These are phyloP conservation scores for Arrhopalites spinosus DNA, from an alignment of 2,888 invertebrate species.

Conservation along the genomic window DNA sequence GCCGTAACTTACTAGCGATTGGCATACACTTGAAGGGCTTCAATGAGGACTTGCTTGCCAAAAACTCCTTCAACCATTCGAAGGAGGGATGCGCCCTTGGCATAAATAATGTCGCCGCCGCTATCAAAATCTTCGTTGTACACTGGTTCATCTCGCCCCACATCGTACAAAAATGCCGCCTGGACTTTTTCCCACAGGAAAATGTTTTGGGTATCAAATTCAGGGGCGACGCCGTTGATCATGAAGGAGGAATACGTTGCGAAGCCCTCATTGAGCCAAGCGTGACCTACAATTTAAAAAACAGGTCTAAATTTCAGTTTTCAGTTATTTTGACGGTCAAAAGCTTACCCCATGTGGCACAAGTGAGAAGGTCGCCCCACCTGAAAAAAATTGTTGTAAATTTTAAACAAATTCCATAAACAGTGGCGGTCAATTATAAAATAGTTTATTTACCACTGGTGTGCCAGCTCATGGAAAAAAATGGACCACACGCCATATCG, in stretches of 20 bases:
- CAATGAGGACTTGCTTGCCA: constrained; percentile 24
- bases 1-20: background rate
- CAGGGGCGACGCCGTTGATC: background rate
- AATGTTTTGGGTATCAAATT: background rate
- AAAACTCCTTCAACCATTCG: constrained; percentile 29
- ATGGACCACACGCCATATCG: background rate
- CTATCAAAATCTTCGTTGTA: background rate
- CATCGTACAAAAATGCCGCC: constrained; percentile 25
- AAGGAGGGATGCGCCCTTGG: constrained; percentile 58
- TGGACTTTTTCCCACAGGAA: constrained; percentile 21
- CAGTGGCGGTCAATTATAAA: background rate
- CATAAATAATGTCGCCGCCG: constrained; percentile 56
- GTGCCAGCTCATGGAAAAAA: background rate
- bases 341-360: background rate
- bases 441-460: no score
- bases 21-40: background rate
- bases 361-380: constrained; percentile 43
- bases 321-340: background rate
- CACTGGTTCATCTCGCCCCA: constrained; percentile 13
- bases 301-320: background rate
- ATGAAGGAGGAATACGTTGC: constrained; percentile 41
- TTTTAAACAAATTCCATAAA: no score
- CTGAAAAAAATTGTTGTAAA: no score
- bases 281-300: constrained; percentile 7
- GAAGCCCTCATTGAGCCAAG: constrained; percentile 47